Evolutionary conservation across 2,888 invertebrate genomes (phyloP).

Genomic region (Watsonalla cultraria): DNA sequence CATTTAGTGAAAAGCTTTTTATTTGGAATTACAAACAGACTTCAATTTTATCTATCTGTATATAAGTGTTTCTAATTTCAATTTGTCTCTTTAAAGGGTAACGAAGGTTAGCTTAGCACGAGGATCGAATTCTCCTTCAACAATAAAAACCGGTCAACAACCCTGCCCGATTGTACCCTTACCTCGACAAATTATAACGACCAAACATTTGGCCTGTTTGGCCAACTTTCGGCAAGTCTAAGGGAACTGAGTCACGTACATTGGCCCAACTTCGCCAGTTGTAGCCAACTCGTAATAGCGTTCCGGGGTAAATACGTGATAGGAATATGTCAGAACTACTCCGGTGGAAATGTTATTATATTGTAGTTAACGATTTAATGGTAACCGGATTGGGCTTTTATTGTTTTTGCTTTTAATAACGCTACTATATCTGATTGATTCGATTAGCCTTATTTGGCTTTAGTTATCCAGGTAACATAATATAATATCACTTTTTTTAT

Average conservation of each 20-base stretch:
- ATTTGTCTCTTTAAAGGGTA: background rate
- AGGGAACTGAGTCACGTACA: background rate
- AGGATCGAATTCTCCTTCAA: background rate
- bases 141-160: background rate
- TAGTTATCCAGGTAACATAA: too few relatives aligned
- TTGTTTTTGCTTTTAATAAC: background rate
- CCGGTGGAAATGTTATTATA: background rate
- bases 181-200: background rate
- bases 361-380: background rate
- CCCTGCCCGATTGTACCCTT: background rate
- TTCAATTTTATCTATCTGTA: too few relatives aligned
- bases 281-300: background rate
- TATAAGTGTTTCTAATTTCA: background rate
- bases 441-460: too few relatives aligned
- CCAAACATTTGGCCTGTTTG: background rate
- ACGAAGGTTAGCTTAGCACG: background rate
- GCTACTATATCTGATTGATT: too few relatives aligned
- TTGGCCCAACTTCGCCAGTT: background rate
- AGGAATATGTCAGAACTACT: background rate
- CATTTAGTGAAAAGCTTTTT: too few relatives aligned
- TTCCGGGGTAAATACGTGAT: background rate
- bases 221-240: background rate
- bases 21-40: too few relatives aligned
- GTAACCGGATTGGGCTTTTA: background rate
- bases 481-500: too few relatives aligned